Evolutionary conservation across 2,888 invertebrate genomes (phyloP), one percentile per base, ranked within the genome.

Genomic region (Phymatocera aterrima): DNA sequence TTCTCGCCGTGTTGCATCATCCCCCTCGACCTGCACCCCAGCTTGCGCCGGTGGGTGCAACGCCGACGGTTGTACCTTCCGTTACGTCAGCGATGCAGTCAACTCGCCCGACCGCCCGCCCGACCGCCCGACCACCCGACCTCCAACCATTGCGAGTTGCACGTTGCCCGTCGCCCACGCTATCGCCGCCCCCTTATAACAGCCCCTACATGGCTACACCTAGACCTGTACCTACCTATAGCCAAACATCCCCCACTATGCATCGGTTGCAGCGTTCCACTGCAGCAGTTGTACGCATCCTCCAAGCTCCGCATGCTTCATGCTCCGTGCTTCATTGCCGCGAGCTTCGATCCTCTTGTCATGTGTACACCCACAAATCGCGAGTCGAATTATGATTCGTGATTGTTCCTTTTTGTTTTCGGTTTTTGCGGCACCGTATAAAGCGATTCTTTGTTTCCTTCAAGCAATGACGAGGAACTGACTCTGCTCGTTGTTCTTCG

Each of bases 1-100:
- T 89, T 89, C 87, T 84, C 81, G 82, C 82, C 82, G 83, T 82
- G 82, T 84, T 83, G 84, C 86, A 84, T 84, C 84, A 85, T 86
- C 87, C 83, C 87, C n/a, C n/a, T n/a, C n/a, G n/a, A n/a, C n/a
- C 85, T 78, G 80, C 64, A 83, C 68, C 51, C 46, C 74, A n/a
- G n/a, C 46, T 54, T 75, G 85, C 87, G 87, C 84, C 83, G 83
- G 80, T 83, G 85, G 83, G 80, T 83, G 85, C 84, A 72, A 34
- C 72, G 46, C 68, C 2, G n/a, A n/a, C n/a, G 79, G 80, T 78
- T 87, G 86, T 88, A 88, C 87, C 87, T 88, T 87, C 75, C 57
- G 85, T 88, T 86, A 88, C 87, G 87, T 87, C 87, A 87, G 78
- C 81, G 80, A 61, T 48, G 75, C 57, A 57, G 51, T 28, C 40